These are phyloP conservation scores for Pelosia muscerda DNA, from an alignment of 2,888 invertebrate species.

Conservation along the genomic window DNA sequence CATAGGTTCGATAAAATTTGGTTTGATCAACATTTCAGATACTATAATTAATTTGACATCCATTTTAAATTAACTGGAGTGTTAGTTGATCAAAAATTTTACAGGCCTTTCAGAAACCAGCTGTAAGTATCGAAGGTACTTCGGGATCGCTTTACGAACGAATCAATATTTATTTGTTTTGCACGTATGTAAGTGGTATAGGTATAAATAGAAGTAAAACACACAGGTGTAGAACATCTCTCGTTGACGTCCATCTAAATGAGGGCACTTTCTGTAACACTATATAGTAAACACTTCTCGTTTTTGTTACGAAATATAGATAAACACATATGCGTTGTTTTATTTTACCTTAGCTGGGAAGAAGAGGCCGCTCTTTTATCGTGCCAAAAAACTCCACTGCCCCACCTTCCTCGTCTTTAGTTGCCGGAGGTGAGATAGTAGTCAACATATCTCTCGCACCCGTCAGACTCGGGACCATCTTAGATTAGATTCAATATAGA, in stretches of 20 bases:
- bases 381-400: too few relatives aligned
- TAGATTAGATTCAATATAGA: too few relatives aligned
- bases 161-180: background rate
- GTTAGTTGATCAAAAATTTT: background rate
- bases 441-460: too few relatives aligned
- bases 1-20: too few relatives aligned
- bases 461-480: too few relatives aligned
- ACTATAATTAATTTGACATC: too few relatives aligned
- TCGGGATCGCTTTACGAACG: background rate
- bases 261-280: slow-evolving; percentile 25
- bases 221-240: slow-evolving; percentile 50
- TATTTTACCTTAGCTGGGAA: background rate
- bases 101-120: background rate
- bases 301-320: slow-evolving; percentile 9
- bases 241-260: slow-evolving; percentile 46
- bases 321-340: slow-evolving; percentile 16
- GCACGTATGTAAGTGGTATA: background rate
- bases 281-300: background rate
- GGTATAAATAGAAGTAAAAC: slow-evolving; percentile 45
- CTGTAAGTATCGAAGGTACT: background rate
- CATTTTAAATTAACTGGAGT: too few relatives aligned
- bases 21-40: too few relatives aligned
- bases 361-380: background rate
- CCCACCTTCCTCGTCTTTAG: too few relatives aligned
- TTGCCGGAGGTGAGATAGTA: too few relatives aligned